Base-by-base conservation (phyloP, 2,888 invertebrate species). In the Toxonevra muliebris region DNA sequence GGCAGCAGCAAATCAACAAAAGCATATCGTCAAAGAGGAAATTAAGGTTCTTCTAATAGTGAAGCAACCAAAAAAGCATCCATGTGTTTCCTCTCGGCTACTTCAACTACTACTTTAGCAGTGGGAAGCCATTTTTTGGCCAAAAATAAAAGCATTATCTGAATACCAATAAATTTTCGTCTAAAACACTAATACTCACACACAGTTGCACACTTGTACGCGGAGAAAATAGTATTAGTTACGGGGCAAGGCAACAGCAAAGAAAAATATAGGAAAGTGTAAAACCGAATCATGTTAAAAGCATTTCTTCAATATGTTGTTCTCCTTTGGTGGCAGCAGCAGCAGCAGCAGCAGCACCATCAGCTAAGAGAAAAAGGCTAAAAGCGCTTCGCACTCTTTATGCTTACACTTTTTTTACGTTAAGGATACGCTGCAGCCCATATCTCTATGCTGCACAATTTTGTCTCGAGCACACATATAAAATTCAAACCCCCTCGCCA, bases 201-300 rank as follows among this genome's bases (percentile, higher is more conserved):
- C 12, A 50, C 61, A 62, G 40, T n/a, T n/a, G n/a, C 52, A 65
- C 42, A 19, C 50, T 10, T 17, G 52, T 43, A 52, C 57, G 63
- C 42, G 61, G 3, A 58, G 48, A 54, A 17, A n/a, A 48, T 13
- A 52, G 48, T 15, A 48, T 48, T 48, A 48, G 48, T 15, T 48
- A 13, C 41, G 65, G 43, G 19, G 53, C 15, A 11, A 41, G 43
- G 30, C 41, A 55, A 10, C 17, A n/a, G 13, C 13, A 43, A 30
- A 43, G 45, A 42, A 41, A 30, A 65, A 59, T 11, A 20, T n/a
- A 43, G 19, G 20, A 59, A 59, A 63, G 41, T 61, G 52, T 68
- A 61, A 68, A 63, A 68, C 59, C 68, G 63, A 68, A 68, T 68
- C 68, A 68, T 63, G 68, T 63, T 63, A 68, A 68, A 68, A 63